Conservation (phyloP, 2,888 invertebrate species). For the Globia sparganii region DNA sequence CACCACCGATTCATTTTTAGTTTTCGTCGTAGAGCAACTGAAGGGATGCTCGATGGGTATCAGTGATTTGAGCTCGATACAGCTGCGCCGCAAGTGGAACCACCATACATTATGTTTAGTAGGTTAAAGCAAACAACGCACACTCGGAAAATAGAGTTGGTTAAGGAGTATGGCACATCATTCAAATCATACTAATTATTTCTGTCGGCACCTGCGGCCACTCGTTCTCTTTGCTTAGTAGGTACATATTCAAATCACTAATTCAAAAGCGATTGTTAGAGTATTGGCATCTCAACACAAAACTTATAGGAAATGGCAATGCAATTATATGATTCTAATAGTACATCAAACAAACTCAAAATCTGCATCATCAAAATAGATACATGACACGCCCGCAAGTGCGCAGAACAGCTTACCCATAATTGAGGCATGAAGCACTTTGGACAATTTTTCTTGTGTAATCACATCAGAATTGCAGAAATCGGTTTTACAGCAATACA, state of each 20-base stretch:
- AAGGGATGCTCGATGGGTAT: constrained; percentile 95
- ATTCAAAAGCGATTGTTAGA: constrained; percentile 89
- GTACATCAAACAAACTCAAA: constrained; percentile 88
- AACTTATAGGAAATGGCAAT: constrained; percentile 85
- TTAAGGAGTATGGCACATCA: constrained; percentile 87
- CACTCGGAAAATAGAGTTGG: constrained; percentile 87
- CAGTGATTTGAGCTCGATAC: constrained; percentile 93
- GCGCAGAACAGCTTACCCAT: constrained; percentile 84
- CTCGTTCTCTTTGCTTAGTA: constrained; percentile 82
- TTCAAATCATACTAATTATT: constrained; percentile 84
- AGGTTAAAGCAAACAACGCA: constrained; percentile 91
- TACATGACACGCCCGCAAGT: constrained; percentile 82
- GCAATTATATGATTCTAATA: constrained; percentile 86
- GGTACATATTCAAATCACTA: constrained; percentile 87
- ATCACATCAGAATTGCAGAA: constrained; percentile 86
- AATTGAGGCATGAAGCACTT: constrained; percentile 77
- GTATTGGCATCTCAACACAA: constrained; percentile 89
- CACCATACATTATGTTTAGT: constrained; percentile 90
- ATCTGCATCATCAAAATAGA: constrained; percentile 82
- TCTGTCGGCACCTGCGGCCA: constrained; percentile 69
- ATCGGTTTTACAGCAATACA: constrained; percentile 87
- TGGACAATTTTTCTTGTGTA: constrained; percentile 79
- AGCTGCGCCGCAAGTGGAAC: constrained; percentile 92
- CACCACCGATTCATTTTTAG: constrained; percentile 94
- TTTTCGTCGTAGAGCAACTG: constrained; percentile 94